Conservation (phyloP, 2,797 vertebrate species). For the Gadopsis bispinosus region DNA sequence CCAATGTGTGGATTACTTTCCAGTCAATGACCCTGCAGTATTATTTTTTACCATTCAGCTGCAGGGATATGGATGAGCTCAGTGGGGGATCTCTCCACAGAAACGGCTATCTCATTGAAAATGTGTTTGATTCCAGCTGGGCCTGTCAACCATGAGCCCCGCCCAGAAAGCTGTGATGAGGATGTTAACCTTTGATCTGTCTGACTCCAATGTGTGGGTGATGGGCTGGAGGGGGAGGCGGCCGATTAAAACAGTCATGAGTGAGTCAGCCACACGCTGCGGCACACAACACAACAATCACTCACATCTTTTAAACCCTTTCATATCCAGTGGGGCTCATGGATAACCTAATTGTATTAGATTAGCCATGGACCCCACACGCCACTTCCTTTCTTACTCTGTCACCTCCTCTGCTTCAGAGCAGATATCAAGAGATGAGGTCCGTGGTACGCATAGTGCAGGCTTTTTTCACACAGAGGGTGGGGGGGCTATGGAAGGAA, state of each 20-base stretch:
- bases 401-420: slow-evolving; percentile 53
- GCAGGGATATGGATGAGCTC: slow-evolving; percentile 50
- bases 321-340: slow-evolving; percentile 56
- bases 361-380: slow-evolving; percentile 41
- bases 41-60: slow-evolving; percentile 28
- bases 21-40: slow-evolving; percentile 28
- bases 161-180: slow-evolving; percentile 46
- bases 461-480: slow-evolving; percentile 51
- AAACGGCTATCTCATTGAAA: slow-evolving; percentile 45
- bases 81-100: slow-evolving; percentile 52
- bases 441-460: slow-evolving; percentile 29
- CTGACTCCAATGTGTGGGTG: slow-evolving; percentile 41
- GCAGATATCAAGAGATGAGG: slow-evolving; percentile 53
- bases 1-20: slow-evolving; percentile 34
- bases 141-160: slow-evolving; percentile 51
- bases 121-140: slow-evolving; percentile 58
- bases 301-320: slow-evolving; percentile 58
- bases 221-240: neutral
- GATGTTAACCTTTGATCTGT: slow-evolving; percentile 72
- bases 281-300: slow-evolving; percentile 57
- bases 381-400: slow-evolving; percentile 25
- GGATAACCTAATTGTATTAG: slow-evolving; percentile 67
- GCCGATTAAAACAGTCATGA: slow-evolving; percentile 75
- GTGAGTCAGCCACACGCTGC: slow-evolving; percentile 63
- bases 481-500: slow-evolving; percentile 27